Evolutionary conservation across 2,113 vertebrate genomes (phyloP).

Genomic region (Misgurnus anguillicaudatus): DNA sequence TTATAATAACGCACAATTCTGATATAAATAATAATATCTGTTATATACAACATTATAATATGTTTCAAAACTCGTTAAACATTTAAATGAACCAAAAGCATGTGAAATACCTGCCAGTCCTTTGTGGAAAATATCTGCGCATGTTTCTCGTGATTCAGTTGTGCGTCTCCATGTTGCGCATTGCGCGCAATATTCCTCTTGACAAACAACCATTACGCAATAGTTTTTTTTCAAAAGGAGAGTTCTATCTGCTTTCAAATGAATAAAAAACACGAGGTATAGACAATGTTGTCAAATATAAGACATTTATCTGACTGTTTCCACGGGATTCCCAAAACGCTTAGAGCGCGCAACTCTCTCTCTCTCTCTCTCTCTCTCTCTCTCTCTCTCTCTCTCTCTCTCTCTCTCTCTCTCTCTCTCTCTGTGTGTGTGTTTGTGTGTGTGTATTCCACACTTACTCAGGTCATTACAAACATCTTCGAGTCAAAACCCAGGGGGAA

Average conservation of each 20-base stretch:
- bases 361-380: constrained; percentile 39
- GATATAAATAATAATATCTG: too few relatives aligned
- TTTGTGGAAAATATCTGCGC: constrained; percentile 19
- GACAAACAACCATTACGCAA: neutral
- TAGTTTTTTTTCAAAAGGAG: neutral
- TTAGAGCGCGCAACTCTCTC: constrained; percentile 52
- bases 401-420: constrained; percentile 32
- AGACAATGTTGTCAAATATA: neutral
- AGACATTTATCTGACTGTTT: constrained; percentile 25
- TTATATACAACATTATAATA: neutral
- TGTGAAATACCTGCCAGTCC: constrained; percentile 25
- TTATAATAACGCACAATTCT: too few relatives aligned
- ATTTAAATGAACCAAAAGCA: neutral
- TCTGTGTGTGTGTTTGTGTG: constrained; percentile 27
- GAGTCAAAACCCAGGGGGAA: constrained; percentile 55
- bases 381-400: constrained; percentile 34
- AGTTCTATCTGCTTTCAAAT: neutral
- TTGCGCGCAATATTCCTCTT: constrained; percentile 39
- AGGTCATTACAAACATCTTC: constrained; percentile 49
- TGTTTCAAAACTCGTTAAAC: neutral
- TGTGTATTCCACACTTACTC: constrained; percentile 29
- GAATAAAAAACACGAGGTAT: neutral
- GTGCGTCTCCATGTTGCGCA: constrained; percentile 37
- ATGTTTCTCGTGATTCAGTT: neutral
- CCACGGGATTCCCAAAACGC: constrained; percentile 57